These are phyloP conservation scores for Ophion ellenae DNA, from an alignment of 2,888 invertebrate species.

Conservation along the genomic window DNA sequence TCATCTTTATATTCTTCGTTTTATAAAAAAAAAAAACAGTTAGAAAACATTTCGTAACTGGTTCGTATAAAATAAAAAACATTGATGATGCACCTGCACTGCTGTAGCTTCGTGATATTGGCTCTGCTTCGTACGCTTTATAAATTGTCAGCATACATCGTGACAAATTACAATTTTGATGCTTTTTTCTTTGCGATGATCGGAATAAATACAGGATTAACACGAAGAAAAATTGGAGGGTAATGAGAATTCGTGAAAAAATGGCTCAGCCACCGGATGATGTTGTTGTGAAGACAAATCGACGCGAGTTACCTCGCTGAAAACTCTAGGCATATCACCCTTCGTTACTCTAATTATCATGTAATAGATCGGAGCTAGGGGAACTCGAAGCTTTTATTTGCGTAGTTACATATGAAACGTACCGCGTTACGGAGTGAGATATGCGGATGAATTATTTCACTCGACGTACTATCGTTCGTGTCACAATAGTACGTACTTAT, in stretches of 20 bases:
- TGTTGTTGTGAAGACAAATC: constrained; percentile 39
- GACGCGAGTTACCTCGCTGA: constrained; percentile 52
- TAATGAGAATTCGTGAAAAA: neutral
- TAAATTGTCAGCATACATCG: too few species aligned
- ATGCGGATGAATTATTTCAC: constrained; percentile 36
- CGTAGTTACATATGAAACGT: constrained; percentile 58
- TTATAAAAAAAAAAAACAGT: too few species aligned
- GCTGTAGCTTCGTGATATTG: too few species aligned
- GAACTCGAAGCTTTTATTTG: constrained; percentile 74
- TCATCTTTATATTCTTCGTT: too few species aligned
- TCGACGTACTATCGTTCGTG: constrained; percentile 6
- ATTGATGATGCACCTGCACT: too few species aligned
- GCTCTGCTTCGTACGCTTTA: too few species aligned
- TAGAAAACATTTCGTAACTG: too few species aligned
- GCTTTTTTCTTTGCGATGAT: neutral
- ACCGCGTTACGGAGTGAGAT: constrained; percentile 45
- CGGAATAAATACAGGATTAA: neutral
- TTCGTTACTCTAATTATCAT: constrained; percentile 77
- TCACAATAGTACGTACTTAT: neutral
- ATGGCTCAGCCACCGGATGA: constrained; percentile 12
- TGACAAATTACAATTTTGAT: neutral
- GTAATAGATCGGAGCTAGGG: constrained; percentile 77
- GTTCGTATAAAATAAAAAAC: too few species aligned
- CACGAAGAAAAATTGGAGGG: neutral
- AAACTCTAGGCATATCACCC: constrained; percentile 72